Percentiles rank a stretch among this genome's conserved stretches.
Conservation (phyloP, 2,797 vertebrate species). For the Sebastes steindachneri region DNA sequence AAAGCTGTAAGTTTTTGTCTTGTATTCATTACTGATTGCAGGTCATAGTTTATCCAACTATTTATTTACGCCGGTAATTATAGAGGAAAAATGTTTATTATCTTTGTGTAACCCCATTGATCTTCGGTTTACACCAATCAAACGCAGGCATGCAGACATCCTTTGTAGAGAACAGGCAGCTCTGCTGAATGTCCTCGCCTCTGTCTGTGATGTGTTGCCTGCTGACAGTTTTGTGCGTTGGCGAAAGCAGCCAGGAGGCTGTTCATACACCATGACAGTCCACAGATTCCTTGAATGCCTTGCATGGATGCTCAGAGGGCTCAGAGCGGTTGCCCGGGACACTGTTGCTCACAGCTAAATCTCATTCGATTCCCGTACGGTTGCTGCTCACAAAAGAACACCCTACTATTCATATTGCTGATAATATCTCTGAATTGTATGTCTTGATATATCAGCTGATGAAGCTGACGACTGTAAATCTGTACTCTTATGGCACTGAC, state of each 20-base stretch:
- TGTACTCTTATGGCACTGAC: slow-evolving; percentile 26
- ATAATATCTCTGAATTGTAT: slow-evolving; percentile 35
- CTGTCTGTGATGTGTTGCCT: slow-evolving; percentile 56
- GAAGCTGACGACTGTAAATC: slow-evolving; percentile 38
- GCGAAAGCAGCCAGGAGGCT: slow-evolving; percentile 52
- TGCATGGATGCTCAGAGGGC: slow-evolving; percentile 47
- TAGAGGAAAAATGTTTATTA: slow-evolving; percentile 8
- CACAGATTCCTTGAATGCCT: slow-evolving; percentile 71
- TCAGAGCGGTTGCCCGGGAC: slow-evolving; percentile 58
- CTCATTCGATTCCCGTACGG: slow-evolving; percentile 32
- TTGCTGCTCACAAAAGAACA: slow-evolving; percentile 39
- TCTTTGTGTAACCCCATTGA: slow-evolving; percentile 26
- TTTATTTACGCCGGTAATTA: slow-evolving; percentile 25
- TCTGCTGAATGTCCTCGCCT: slow-evolving; percentile 54
- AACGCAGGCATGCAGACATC: slow-evolving; percentile 40
- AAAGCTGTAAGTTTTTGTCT: neutral
- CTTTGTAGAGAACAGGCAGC: slow-evolving; percentile 39
- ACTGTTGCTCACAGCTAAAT: slow-evolving; percentile 62
- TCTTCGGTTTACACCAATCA: slow-evolving; percentile 43
- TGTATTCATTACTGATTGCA: neutral
- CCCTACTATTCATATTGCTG: slow-evolving; percentile 23
- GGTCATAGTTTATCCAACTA: slow-evolving; percentile 7
- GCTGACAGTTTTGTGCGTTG: slow-evolving; percentile 66
- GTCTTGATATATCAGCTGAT: slow-evolving; percentile 35
- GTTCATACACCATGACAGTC: slow-evolving; percentile 64